phyloP scores from a whole-genome alignment of 2,797 vertebrate genomes.

The Crocodylus rhombifer region DNA sequence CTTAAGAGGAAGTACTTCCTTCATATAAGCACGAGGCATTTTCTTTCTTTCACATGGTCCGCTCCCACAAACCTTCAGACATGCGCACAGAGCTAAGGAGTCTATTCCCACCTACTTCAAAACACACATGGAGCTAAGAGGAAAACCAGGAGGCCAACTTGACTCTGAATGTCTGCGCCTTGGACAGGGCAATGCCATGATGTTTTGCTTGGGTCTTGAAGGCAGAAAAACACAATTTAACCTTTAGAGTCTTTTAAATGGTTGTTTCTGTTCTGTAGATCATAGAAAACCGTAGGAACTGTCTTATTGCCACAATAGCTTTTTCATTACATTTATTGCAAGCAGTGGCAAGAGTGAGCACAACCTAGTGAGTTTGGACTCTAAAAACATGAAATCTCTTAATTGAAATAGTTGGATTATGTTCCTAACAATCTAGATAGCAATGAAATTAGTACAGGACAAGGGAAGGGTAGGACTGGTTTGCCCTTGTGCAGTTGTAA shows the following conservation, averaged over 20 bases:
- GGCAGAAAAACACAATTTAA: background rate
- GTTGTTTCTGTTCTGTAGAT: background rate
- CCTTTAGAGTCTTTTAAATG: accelerated
- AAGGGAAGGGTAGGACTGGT: background rate
- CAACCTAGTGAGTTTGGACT: background rate
- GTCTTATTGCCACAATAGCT: accelerated
- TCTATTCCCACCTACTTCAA: no score
- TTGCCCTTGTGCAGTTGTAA: background rate
- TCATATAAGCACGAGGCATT: accelerated
- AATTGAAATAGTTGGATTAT: background rate
- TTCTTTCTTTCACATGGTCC: no score
- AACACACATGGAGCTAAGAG: no score
- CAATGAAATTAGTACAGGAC: background rate
- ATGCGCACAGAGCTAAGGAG: background rate
- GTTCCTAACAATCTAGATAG: background rate
- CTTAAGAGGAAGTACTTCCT: no score
- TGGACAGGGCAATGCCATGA: accelerated
- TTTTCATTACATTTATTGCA: background rate
- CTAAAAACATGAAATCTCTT: background rate
- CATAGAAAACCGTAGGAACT: background rate
- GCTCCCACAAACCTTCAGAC: no score
- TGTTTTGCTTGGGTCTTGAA: background rate
- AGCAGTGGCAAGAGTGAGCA: background rate
- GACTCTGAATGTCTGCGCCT: accelerated
- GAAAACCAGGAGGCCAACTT: no score